Evolutionary conservation across 1,140 invertebrate species (phyloP).

Genomic region (Hesperophylax magnus): DNA sequence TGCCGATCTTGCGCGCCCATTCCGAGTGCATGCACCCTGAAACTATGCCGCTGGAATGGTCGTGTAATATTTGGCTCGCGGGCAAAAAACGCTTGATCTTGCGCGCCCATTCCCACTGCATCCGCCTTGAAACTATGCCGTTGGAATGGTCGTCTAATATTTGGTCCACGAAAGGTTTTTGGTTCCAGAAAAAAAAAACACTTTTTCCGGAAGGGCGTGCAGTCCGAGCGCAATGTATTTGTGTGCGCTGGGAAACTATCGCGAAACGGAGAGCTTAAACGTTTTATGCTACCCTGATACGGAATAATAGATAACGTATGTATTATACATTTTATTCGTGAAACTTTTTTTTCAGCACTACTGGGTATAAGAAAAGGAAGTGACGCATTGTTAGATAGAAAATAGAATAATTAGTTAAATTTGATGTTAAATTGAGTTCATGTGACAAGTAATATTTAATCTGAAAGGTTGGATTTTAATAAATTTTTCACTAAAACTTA

Average conservation of each 20-base stretch:
- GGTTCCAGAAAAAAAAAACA: no score
- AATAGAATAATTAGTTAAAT: no score
- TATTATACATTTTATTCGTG: no score
- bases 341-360: no score
- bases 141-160: neutral
- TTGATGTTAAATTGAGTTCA: no score
- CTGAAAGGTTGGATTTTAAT: no score
- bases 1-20: slow-evolving; percentile 18
- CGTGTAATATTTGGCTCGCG: neutral
- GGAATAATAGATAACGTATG: no score
- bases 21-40: slow-evolving; percentile 1
- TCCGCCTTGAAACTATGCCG: neutral
- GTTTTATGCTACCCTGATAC: no score
- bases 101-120: slow-evolving; percentile 15
- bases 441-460: no score
- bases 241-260: neutral
- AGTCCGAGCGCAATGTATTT: neutral
- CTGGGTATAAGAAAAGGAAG: no score
- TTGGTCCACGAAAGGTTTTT: neutral
- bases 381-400: no score
- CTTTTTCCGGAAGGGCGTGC: neutral
- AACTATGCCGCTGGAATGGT: slow-evolving; percentile 14
- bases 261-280: neutral
- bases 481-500: no score
- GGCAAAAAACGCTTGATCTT: neutral